Conservation (phyloP, 2,113 vertebrate genomes). For the Pardalotus punctatus region DNA sequence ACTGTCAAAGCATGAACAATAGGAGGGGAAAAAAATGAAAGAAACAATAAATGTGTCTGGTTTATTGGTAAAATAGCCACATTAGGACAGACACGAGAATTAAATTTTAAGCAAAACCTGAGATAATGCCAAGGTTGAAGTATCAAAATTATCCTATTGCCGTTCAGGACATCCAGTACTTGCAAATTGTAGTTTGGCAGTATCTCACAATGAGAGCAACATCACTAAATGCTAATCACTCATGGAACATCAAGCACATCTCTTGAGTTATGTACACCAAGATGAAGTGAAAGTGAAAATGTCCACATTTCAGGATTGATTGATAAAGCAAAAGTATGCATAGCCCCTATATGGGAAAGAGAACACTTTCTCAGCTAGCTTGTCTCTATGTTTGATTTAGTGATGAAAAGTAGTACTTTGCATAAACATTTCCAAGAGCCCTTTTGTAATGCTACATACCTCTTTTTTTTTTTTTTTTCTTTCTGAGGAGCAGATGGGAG, state of each 20-base stretch:
- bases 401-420: background rate
- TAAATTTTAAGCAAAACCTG: conserved; percentile 30
- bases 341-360: background rate
- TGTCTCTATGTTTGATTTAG: conserved; percentile 2
- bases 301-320: background rate
- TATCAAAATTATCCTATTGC: background rate
- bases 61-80: conserved; percentile 61
- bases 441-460: background rate
- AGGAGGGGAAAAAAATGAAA: background rate
- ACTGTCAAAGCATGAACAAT: conserved; percentile 71
- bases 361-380: background rate
- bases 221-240: background rate
- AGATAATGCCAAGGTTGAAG: background rate
- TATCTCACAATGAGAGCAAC: background rate
- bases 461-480: background rate
- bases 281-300: background rate
- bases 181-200: conserved; percentile 1
- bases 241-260: background rate
- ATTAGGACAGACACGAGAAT: conserved; percentile 37
- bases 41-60: conserved; percentile 52
- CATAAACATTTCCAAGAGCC: conserved; percentile 17
- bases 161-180: background rate
- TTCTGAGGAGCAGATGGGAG: conserved; percentile 20
- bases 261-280: background rate
- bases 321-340: background rate